Conservation (phyloP, 2,797 vertebrate species). For the Manis javanica region DNA sequence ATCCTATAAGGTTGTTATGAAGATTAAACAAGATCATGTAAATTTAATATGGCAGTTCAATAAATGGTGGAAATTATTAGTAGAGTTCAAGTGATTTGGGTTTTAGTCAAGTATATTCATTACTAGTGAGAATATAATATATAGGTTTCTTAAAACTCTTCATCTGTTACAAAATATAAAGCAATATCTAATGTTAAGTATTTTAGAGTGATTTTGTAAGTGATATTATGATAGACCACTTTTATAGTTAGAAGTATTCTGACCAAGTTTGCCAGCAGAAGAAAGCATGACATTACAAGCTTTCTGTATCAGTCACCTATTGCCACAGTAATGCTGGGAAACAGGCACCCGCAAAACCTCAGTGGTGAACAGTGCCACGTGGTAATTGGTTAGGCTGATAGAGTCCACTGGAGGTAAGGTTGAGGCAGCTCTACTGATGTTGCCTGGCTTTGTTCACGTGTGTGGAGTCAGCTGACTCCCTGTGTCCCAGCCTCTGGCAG, state of each 20-base stretch:
- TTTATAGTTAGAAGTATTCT: slow-evolving; percentile 32
- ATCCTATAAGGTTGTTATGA: neutral
- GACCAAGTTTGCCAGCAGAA: slow-evolving; percentile 10
- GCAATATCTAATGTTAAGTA: neutral
- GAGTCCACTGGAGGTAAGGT: neutral
- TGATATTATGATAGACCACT: neutral
- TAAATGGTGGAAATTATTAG: slow-evolving; percentile 42
- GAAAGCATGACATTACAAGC: neutral
- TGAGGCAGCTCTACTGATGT: neutral
- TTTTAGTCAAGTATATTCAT: neutral
- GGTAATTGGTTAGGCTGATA: neutral
- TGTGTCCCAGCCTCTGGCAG: neutral
- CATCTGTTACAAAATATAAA: slow-evolving; percentile 33
- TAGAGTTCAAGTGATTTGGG: neutral
- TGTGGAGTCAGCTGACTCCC: neutral
- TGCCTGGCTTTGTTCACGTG: neutral
- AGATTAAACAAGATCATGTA: neutral
- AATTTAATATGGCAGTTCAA: neutral
- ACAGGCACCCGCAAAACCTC: neutral
- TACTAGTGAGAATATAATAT: neutral
- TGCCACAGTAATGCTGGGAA: neutral
- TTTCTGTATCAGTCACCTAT: neutral
- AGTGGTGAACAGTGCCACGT: neutral
- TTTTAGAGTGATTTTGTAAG: neutral
- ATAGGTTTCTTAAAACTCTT: neutral